These are phyloP conservation scores for Nephotettix cincticeps DNA, from an alignment of 1,140 invertebrate species.

Conservation along the genomic window DNA sequence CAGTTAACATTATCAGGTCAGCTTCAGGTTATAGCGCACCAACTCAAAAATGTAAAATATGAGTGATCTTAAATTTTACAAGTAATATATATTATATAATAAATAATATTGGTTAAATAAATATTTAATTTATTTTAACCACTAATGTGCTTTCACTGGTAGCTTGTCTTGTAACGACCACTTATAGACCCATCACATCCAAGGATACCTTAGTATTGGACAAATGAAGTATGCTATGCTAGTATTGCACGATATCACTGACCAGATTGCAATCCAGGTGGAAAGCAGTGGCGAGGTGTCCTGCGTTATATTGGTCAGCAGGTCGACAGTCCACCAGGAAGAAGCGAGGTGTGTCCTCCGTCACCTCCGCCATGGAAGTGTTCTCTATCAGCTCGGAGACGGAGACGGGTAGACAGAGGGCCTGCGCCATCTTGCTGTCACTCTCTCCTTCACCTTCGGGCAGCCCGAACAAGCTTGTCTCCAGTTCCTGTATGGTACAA, in stretches of 20 bases:
- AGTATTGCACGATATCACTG: slow-evolving; percentile 39
- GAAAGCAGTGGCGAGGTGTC: slow-evolving; percentile 95
- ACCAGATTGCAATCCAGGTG: slow-evolving; percentile 94
- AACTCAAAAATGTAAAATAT: too few species aligned
- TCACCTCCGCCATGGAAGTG: slow-evolving; percentile 48
- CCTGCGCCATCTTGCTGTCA: slow-evolving; percentile 65
- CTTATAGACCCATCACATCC: too few species aligned
- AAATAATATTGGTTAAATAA: too few species aligned
- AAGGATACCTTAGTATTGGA: too few species aligned
- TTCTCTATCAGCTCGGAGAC: slow-evolving; percentile 83
- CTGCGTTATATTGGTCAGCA: slow-evolving; percentile 94
- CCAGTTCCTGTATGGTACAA: slow-evolving; percentile 42
- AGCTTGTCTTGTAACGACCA: too few species aligned
- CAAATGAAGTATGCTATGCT: too few species aligned
- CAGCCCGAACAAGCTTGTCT: slow-evolving; percentile 56
- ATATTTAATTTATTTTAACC: too few species aligned
- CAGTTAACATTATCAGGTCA: too few species aligned
- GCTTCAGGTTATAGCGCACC: too few species aligned
- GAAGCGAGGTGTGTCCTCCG: slow-evolving; percentile 70
- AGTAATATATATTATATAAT: too few species aligned
- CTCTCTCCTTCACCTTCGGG: slow-evolving; percentile 46
- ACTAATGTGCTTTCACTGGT: too few species aligned
- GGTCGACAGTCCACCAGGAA: slow-evolving; percentile 97
- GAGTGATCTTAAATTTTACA: too few species aligned
- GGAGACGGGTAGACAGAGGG: slow-evolving; percentile 91